phyloP scores from a whole-genome alignment of 2,113 vertebrate species.

The Sapayoa aenigma region DNA sequence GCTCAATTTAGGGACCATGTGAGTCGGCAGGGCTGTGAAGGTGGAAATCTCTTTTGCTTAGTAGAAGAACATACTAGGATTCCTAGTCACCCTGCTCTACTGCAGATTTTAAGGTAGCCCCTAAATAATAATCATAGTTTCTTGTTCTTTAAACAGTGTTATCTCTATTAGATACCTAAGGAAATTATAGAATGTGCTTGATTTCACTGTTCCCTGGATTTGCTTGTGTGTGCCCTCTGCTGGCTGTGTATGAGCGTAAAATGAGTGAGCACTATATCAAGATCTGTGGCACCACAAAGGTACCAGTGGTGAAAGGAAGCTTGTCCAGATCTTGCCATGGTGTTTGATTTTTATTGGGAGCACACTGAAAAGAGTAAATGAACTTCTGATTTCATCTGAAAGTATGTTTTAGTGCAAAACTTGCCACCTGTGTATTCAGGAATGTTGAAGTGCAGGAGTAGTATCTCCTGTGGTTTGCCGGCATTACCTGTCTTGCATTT shows the following conservation, averaged over 20 bases:
- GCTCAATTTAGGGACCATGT: not conserved
- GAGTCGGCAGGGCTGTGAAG: not conserved
- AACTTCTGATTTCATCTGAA: not conserved
- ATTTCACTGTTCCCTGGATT: not conserved
- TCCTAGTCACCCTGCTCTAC: not conserved
- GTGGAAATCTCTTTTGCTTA: not conserved
- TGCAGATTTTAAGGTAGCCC: not conserved
- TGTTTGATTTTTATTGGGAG: not conserved
- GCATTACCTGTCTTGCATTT: not conserved
- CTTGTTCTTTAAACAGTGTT: not conserved
- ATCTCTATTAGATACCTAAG: not conserved
- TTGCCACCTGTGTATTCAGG: not conserved
- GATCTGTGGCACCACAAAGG: not conserved
- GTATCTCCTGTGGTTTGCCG: not conserved
- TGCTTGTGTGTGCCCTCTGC: not conserved
- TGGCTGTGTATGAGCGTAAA: not conserved
- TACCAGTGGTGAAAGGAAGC: not conserved
- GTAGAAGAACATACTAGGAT: not conserved
- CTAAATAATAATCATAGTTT: not conserved
- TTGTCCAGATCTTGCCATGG: not conserved
- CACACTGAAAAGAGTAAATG: not conserved
- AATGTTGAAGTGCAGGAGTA: not conserved
- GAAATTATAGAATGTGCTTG: not conserved
- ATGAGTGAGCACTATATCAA: rapidly evolving
- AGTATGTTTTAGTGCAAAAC: not conserved